Percentiles rank a stretch among this genome's conserved stretches.
Evolutionary conservation across 2,888 invertebrate species (phyloP).

Genomic region (Orgyia antiqua): DNA sequence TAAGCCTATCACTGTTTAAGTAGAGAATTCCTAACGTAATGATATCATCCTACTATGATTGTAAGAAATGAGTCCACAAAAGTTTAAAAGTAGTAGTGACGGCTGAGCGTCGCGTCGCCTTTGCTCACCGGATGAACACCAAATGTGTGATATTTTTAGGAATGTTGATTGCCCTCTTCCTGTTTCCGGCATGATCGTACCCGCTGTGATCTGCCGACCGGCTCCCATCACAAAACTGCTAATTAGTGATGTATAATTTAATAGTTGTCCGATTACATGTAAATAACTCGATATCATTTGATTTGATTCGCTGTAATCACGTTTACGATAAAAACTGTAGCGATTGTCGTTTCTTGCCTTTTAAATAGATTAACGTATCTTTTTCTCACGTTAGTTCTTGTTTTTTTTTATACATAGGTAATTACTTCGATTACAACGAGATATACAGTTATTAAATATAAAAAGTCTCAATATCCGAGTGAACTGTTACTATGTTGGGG

Average conservation of each 20-base stretch:
- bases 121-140: conserved; percentile 68
- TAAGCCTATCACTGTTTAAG: no score
- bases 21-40: no score
- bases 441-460: neutral
- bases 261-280: conserved; percentile 50
- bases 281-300: conserved; percentile 37
- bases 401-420: conserved; percentile 2
- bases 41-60: no score
- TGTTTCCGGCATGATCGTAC: conserved; percentile 61
- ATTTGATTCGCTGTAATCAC: conserved; percentile 17
- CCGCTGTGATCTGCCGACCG: conserved; percentile 59
- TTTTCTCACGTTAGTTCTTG: conserved; percentile 1
- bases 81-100: conserved; percentile 4
- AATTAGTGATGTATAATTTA: conserved; percentile 69
- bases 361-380: neutral
- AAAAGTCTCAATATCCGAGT: neutral
- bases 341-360: conserved; percentile 2
- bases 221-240: conserved; percentile 53
- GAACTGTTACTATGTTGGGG: conserved; percentile 2
- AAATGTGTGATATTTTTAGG: conserved; percentile 77
- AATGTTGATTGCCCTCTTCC: conserved; percentile 75
- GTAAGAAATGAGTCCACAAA: conserved; percentile 5
- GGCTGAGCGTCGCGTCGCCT: conserved; percentile 23
- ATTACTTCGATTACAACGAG: neutral
- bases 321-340: conserved; percentile 14